Evolutionary conservation across 2,797 vertebrate genomes (phyloP), one percentile per base, ranked within the genome.

Genomic region (Falco biarmicus): DNA sequence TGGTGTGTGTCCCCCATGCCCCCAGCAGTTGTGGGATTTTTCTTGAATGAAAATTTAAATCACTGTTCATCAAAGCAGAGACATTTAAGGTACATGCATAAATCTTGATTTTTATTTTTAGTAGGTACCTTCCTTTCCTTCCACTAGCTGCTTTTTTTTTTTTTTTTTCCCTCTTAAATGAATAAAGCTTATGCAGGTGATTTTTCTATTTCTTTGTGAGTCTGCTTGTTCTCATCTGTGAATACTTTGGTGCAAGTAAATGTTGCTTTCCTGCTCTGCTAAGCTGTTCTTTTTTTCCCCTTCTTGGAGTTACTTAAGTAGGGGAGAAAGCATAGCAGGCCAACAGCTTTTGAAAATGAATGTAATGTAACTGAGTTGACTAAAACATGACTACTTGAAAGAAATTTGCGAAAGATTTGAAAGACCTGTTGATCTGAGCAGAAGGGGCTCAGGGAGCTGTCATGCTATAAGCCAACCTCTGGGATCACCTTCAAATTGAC

Each of bases 351-450:
- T 43, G 41, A 59, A 78, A 95, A 92, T 24, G 10, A 88, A 85
- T 84, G 41, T 59, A 16, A 39, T 73, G 41, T 89, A 85, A 87
- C 75, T 16, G 71, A 85, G 37, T 53, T 73, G 43, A 31, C 79
- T 92, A 86, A 94, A 92, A 88, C 7, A 22, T 86, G 76, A 74
- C 79, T 91, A 5, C 43, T 84, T 95, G 82, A 93, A 95, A 93
- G 81, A 87, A 91, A 68, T 41, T 92, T 89, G 71, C 45, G 65
- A 48, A 90, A 81, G 25, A 28, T 91, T 89, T 88, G 63, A 92
- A 95, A 94, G 73, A 88, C 31, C 51, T 89, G 70, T 96, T 95
- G 84, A 91, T 96, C 54, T 88, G 92, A 94, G 71, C 79, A 91
- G 82, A 90, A 90, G 47, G 60, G 29, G 32, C 90, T 91, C 56